phyloP scores from a whole-genome alignment of 2,113 vertebrate genomes.

The Cebidichthys violaceus region DNA sequence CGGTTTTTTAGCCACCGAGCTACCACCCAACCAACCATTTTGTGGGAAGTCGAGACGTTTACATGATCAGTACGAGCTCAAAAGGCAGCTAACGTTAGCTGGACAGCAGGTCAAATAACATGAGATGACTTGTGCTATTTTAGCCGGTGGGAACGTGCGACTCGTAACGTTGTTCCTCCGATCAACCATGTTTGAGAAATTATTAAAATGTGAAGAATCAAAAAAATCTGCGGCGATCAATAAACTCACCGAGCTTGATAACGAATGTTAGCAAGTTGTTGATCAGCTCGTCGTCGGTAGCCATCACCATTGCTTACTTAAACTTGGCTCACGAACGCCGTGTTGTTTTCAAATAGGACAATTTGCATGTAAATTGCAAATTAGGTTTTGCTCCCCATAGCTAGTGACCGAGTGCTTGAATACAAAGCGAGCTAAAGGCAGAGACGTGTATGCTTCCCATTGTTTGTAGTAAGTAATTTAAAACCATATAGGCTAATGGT shows the following conservation, averaged over 20 bases:
- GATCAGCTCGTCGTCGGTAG: conserved; percentile 14
- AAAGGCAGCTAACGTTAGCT: conserved; percentile 49
- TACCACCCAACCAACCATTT: conserved; percentile 76
- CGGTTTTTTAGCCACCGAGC: conserved; percentile 64
- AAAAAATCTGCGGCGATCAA: conserved; percentile 6
- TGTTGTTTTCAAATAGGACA: not conserved
- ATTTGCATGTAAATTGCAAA: not conserved
- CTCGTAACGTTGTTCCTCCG: not conserved
- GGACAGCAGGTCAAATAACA: not conserved
- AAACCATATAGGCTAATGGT: conserved; percentile 2
- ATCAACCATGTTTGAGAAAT: not conserved
- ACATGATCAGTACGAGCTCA: conserved; percentile 60
- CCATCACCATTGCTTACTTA: not conserved
- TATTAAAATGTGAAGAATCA: not conserved
- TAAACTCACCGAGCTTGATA: not conserved
- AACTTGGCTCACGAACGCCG: not conserved
- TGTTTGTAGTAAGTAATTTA: conserved; percentile 9
- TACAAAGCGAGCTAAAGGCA: not conserved
- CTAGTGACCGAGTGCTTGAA: not conserved
- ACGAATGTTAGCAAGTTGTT: conserved; percentile 50
- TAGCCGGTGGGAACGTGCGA: not conserved
- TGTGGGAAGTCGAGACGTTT: conserved; percentile 79
- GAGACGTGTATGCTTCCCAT: not conserved
- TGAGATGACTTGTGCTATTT: not conserved
- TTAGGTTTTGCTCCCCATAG: not conserved